Percentiles rank a stretch among this genome's conserved stretches.
Conservation (phyloP, 2,888 invertebrate genomes). For the Acanthosepion pharaonis region DNA sequence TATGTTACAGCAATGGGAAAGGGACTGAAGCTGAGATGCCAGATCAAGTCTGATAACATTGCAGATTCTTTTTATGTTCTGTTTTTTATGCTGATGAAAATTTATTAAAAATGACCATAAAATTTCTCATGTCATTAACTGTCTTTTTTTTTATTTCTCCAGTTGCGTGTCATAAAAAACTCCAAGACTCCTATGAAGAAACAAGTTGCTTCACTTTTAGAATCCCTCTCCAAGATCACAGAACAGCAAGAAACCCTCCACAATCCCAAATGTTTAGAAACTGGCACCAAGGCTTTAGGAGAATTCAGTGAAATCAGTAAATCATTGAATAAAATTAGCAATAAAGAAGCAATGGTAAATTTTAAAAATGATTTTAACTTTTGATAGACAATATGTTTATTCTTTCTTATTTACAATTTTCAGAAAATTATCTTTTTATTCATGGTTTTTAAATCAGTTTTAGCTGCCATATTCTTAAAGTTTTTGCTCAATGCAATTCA, state of each 20-base stretch:
- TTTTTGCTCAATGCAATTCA: too few relatives aligned
- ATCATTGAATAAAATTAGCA: background rate
- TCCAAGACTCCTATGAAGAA: background rate
- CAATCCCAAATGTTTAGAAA: background rate
- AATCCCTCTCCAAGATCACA: background rate
- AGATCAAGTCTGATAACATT: too few relatives aligned
- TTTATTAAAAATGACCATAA: too few relatives aligned
- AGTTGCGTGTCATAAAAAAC: background rate
- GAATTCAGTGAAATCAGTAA: background rate
- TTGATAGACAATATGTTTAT: background rate
- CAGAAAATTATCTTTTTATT: too few relatives aligned
- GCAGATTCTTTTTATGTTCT: too few relatives aligned
- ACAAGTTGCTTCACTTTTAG: background rate
- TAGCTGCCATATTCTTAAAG: too few relatives aligned
- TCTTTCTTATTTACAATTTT: background rate
- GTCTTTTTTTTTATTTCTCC: background rate
- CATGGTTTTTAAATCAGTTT: too few relatives aligned
- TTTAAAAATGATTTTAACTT: background rate
- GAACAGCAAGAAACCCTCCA: background rate
- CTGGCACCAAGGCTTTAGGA: background rate
- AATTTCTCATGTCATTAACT: background rate
- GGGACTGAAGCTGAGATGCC: too few relatives aligned
- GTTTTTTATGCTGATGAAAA: too few relatives aligned
- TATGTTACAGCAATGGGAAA: too few relatives aligned
- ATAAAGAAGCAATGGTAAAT: conserved; percentile 24